These are phyloP conservation scores for Aricia artaxerxes DNA, from an alignment of 2,888 invertebrate species.

Conservation along the genomic window DNA sequence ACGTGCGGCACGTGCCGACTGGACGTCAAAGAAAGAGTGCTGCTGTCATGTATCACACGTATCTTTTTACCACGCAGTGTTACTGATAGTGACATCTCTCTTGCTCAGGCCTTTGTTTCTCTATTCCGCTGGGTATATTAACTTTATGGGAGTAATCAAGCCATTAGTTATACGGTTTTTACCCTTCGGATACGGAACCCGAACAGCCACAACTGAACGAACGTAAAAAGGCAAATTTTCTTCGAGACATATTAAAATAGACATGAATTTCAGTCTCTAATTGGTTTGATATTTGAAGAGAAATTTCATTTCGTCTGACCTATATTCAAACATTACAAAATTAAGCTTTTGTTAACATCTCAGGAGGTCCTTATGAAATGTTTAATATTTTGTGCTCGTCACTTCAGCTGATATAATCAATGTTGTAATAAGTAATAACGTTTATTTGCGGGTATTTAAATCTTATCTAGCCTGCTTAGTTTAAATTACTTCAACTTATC, in stretches of 20 bases:
- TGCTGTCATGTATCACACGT: too few species aligned
- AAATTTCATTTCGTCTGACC: conserved; percentile 20
- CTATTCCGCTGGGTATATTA: too few species aligned
- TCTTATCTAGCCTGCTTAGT: too few species aligned
- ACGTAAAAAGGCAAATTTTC: not conserved
- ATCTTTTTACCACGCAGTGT: too few species aligned
- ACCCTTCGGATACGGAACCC: not conserved
- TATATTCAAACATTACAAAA: conserved; percentile 5
- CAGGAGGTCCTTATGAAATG: not conserved
- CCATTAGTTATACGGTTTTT: not conserved
- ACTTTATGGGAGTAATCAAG: too few species aligned
- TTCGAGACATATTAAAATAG: conserved; percentile 19
- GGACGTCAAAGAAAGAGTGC: too few species aligned
- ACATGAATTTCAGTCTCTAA: conserved; percentile 25
- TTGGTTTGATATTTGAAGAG: conserved; percentile 21
- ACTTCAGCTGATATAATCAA: not conserved
- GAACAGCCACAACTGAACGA: not conserved
- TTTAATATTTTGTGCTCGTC: not conserved
- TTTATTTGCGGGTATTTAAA: not conserved
- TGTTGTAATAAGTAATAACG: not conserved
- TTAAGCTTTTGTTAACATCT: conserved; percentile 9
- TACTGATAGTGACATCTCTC: too few species aligned
- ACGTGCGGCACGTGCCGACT: too few species aligned
- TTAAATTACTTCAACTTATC: too few species aligned
- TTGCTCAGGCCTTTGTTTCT: too few species aligned